phyloP scores from a whole-genome alignment of 2,113 vertebrate genomes.

The Pao palembangensis region DNA sequence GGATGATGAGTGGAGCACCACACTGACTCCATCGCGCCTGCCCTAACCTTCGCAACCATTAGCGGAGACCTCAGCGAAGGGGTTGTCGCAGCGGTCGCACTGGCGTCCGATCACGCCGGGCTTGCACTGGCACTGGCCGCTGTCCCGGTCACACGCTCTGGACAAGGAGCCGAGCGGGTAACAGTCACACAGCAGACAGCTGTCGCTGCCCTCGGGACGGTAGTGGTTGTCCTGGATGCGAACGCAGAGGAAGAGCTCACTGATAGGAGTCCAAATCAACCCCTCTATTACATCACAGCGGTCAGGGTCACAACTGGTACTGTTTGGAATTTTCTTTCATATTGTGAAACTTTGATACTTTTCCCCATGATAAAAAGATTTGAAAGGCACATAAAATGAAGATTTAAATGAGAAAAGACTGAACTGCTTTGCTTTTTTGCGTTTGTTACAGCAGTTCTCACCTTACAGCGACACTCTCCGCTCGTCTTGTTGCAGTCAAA shows the following conservation, averaged over 20 bases:
- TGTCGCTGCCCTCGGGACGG: slow-evolving; percentile 68
- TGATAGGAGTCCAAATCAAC: neutral
- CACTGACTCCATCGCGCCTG: neutral
- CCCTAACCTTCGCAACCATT: slow-evolving; percentile 89
- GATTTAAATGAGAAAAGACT: neutral
- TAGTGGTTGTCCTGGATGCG: slow-evolving; percentile 89
- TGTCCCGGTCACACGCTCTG: slow-evolving; percentile 81
- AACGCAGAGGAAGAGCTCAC: slow-evolving; percentile 8
- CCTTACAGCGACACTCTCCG: slow-evolving; percentile 92
- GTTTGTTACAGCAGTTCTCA: slow-evolving; percentile 39
- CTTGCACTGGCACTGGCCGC: slow-evolving; percentile 90
- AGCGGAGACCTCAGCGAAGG: slow-evolving; percentile 91
- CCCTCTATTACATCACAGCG: neutral
- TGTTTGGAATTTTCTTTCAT: too few relatives aligned
- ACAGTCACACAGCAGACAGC: slow-evolving; percentile 89
- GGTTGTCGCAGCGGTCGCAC: slow-evolving; percentile 95
- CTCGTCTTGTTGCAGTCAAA: slow-evolving; percentile 93
- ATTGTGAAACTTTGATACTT: neutral
- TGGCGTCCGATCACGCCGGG: slow-evolving; percentile 90
- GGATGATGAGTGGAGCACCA: slow-evolving; percentile 7
- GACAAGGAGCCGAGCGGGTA: slow-evolving; percentile 90
- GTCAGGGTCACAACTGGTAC: too few relatives aligned
- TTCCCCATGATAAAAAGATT: neutral
- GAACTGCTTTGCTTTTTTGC: neutral
- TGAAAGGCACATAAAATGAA: neutral